These are phyloP conservation scores for Tapirus indicus DNA, from an alignment of 2,797 vertebrate species.

Conservation along the genomic window DNA sequence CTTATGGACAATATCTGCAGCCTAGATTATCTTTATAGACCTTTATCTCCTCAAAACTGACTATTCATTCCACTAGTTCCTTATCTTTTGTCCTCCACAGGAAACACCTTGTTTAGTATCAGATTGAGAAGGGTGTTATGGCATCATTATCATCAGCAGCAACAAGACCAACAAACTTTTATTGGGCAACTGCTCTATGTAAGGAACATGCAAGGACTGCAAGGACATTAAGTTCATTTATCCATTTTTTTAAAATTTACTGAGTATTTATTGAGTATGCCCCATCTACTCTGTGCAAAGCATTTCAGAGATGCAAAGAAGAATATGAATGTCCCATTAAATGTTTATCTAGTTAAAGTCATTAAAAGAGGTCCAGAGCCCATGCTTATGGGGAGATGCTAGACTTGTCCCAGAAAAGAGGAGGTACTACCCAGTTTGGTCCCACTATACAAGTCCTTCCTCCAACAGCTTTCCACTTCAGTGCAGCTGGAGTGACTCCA, in stretches of 20 bases:
- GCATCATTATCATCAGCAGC: neutral
- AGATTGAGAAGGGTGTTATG: constrained; percentile 4
- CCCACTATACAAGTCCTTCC: neutral
- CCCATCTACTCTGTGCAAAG: neutral
- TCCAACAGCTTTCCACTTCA: neutral
- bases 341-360: neutral
- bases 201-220: neutral
- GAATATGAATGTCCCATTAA: neutral
- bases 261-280: neutral
- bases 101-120: neutral
- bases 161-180: constrained; percentile 2
- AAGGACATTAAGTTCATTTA: constrained; percentile 8
- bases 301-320: constrained; percentile 16
- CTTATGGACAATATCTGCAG: neutral
- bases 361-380: neutral
- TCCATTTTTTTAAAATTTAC: neutral
- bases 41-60: neutral
- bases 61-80: neutral
- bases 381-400: neutral
- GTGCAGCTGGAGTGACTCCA: neutral
- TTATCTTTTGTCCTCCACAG: neutral
- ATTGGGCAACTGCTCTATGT: neutral
- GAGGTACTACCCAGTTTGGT: neutral
- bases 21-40: constrained; percentile 20
- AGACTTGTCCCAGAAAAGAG: constrained; percentile 26